Evolutionary conservation across 53 echinoderm and acorn worm species (phyloP).

Genomic region (Stichopus horrens): DNA sequence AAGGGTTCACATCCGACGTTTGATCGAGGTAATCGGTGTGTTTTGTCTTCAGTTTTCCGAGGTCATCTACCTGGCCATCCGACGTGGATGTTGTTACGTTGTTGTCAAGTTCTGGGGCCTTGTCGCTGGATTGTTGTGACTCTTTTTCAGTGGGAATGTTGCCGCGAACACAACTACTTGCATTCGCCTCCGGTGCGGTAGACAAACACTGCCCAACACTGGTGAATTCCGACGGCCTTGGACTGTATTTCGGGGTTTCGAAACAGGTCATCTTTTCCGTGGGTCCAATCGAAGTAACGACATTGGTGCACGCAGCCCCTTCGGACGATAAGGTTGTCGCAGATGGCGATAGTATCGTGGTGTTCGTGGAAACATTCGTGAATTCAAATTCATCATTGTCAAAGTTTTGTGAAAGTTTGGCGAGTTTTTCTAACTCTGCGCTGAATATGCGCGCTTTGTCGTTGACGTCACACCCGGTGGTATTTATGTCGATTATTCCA

Average conservation of each 20-base stretch:
- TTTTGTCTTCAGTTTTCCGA: slow-evolving; percentile 56
- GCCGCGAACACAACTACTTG: not conserved
- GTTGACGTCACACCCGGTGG: slow-evolving; percentile 17
- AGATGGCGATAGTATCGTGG: not conserved
- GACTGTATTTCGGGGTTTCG: not conserved
- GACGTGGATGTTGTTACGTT: not conserved
- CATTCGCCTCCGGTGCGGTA: not conserved
- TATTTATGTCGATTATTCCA: slow-evolving; percentile 25
- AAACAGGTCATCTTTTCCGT: not conserved
- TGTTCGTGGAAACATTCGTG: not conserved
- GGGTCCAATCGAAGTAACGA: not conserved
- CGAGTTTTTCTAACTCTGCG: slow-evolving; percentile 93
- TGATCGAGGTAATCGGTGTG: slow-evolving; percentile 89
- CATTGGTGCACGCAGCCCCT: not conserved
- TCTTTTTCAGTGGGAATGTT: not conserved
- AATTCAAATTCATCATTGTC: slow-evolving; percentile 60
- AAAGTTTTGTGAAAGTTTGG: slow-evolving; percentile 87
- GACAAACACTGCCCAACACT: slow-evolving; percentile 6
- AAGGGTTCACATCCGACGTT: slow-evolving; percentile 48
- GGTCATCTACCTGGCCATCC: not conserved
- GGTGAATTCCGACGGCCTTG: not conserved
- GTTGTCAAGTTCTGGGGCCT: not conserved
- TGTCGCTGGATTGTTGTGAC: not conserved
- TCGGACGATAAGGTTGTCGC: not conserved
- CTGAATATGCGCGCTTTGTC: slow-evolving; percentile 75